phyloP scores from a whole-genome alignment of 1,140 invertebrate genomes.

The Achroia grisella region DNA sequence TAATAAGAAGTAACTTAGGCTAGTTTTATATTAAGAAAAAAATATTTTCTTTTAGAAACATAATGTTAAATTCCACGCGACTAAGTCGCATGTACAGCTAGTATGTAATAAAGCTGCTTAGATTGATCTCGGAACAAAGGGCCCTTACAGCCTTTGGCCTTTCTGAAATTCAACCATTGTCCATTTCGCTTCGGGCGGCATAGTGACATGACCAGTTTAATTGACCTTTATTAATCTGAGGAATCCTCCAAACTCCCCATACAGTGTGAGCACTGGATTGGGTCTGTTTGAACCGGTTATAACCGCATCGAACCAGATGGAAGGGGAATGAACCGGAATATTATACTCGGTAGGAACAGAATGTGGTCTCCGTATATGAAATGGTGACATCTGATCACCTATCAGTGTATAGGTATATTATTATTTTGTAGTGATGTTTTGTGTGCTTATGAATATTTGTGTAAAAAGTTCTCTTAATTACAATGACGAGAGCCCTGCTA shows the following conservation, averaged over 20 bases:
- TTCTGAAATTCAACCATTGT: slow-evolving; percentile 49
- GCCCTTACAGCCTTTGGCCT: slow-evolving; percentile 27
- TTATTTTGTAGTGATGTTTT: slow-evolving; percentile 13
- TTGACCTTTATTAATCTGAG: slow-evolving; percentile 36
- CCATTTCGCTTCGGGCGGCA: slow-evolving; percentile 45
- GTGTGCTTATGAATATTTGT: no score
- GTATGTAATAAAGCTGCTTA: slow-evolving; percentile 36
- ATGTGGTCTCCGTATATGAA: slow-evolving; percentile 57
- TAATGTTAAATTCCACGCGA: no score
- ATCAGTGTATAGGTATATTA: slow-evolving; percentile 25
- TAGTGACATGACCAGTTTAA: slow-evolving; percentile 32
- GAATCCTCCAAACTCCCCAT: slow-evolving; percentile 22
- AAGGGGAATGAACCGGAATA: slow-evolving; percentile 58
- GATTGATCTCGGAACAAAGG: slow-evolving; percentile 45
- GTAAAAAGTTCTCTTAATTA: no score
- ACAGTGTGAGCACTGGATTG: slow-evolving; percentile 4
- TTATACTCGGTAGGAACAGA: slow-evolving; percentile 51
- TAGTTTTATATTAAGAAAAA: no score
- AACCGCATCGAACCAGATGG: slow-evolving; percentile 52
- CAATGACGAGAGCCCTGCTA: no score
- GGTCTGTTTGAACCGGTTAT: slow-evolving; percentile 40
- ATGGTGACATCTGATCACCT: slow-evolving; percentile 50
- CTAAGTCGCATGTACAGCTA: no score
- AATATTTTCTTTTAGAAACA: no score
- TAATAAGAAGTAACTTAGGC: no score